Evolutionary conservation across 2,797 vertebrate species (phyloP), one percentile per base, ranked within the genome.

Genomic region (Heliangelus exortis): DNA sequence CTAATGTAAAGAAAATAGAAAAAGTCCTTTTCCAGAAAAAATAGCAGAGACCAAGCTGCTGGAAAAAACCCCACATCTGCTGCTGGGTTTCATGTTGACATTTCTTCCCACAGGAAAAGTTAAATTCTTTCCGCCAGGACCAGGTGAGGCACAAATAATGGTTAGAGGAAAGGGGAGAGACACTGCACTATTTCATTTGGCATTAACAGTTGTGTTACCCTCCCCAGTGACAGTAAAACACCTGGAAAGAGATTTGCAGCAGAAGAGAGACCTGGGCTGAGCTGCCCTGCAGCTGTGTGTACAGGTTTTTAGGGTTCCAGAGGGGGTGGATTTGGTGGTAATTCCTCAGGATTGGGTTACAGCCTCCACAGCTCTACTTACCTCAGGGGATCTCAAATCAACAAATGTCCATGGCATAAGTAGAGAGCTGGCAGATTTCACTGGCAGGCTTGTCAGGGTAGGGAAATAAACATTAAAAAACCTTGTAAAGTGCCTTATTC

Each of bases 341-440:
- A 83, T 89, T 95, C 57, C 67, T 75, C 29, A 68, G 69, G 66
- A 84, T 4, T 62, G 39, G 23, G n/a, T 92, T 94, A 83, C 74
- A 92, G 33, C 12, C 61, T 72, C 50, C 48, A 15, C 36, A 87
- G 75, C 80, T 92, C 73, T 59, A 59, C 28, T 81, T 53, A 59
- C 6, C 48, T 47, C 26, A 6, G 4, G 50, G 57, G 31, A 59
- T 84, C 50, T 63, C 36, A 77, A 78, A 68, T 75, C 36, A 75
- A 65, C 55, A 84, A 28, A 66, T 55, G 65, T 61, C 48, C 75
- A 67, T 4, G 7, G 47, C 31, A 6, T 74, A 73, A 22, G 74
- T 21, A 68, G 72, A 61, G 26, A 63, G 20, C 33, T 73, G 45
- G 39, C 15, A 0, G 1, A 59, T 87, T 87, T 74, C 0, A 1